Evolutionary conservation across 2,888 invertebrate species (phyloP).

Genomic region (Bursaphelenchus okinawaensis): DNA sequence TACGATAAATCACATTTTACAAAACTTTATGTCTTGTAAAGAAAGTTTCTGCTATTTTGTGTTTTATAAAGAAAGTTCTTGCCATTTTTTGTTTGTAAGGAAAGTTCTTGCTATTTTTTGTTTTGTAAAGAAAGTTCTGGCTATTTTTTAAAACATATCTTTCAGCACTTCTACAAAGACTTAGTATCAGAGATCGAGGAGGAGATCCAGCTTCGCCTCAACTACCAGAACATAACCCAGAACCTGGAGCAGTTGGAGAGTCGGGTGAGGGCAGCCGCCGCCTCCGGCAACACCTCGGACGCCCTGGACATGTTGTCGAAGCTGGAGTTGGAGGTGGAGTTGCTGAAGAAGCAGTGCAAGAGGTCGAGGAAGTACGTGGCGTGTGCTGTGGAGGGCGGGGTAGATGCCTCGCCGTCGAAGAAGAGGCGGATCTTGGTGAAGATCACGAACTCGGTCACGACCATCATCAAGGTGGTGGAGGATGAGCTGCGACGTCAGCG

Average conservation of each 20-base stretch:
- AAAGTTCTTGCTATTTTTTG: too few species aligned
- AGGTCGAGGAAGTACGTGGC: conserved; percentile 24
- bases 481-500: conserved; percentile 27
- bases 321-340: conserved; percentile 30
- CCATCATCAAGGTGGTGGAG: conserved; percentile 51
- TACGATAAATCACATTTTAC: too few species aligned
- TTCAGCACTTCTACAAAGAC: conserved; percentile 18
- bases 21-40: too few species aligned
- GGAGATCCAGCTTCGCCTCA: conserved; percentile 24
- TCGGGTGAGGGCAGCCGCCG: conserved; percentile 15
- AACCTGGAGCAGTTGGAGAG: conserved; percentile 22
- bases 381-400: conserved; percentile 26
- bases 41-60: too few species aligned
- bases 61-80: too few species aligned
- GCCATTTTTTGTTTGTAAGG: too few species aligned
- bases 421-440: conserved; percentile 32
- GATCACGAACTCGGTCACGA: conserved; percentile 51
- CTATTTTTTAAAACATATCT: too few species aligned
- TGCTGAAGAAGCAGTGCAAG: conserved; percentile 30
- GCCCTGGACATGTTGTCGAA: conserved; percentile 11
- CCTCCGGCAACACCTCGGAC: conserved; percentile 11
- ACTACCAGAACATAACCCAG: conserved; percentile 29
- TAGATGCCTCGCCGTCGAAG: conserved; percentile 24
- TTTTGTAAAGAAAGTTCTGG: too few species aligned
- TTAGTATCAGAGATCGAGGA: conserved; percentile 29